These are phyloP conservation scores for Nymphalis c-album DNA, from an alignment of 2,888 invertebrate genomes.

Conservation along the genomic window DNA sequence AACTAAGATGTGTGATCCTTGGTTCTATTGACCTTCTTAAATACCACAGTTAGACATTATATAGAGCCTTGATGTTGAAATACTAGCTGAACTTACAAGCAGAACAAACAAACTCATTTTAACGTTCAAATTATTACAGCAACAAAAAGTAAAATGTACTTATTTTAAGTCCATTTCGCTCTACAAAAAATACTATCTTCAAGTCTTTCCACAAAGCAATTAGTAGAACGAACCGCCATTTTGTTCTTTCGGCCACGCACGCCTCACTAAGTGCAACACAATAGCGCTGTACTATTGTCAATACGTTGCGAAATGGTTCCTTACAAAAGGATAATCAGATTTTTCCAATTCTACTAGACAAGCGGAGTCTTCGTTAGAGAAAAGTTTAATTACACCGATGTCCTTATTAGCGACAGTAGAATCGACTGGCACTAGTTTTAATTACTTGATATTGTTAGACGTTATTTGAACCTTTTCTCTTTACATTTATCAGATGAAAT, in stretches of 20 bases:
- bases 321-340: slow-evolving; percentile 5
- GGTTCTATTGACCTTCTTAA: too few relatives aligned
- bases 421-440: neutral
- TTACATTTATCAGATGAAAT: too few relatives aligned
- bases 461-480: too few relatives aligned
- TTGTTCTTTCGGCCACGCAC: slow-evolving; percentile 3
- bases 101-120: too few relatives aligned
- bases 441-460: neutral
- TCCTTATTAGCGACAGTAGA: neutral
- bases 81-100: too few relatives aligned
- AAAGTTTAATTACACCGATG: neutral
- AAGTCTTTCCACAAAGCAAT: slow-evolving; percentile 5
- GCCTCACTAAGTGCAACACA: slow-evolving; percentile 8
- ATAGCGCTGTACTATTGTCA: neutral
- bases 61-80: too few relatives aligned
- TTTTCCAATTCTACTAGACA: slow-evolving; percentile 5
- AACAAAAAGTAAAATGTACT: neutral
- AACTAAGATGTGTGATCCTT: too few relatives aligned
- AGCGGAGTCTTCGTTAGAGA: neutral
- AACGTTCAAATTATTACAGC: too few relatives aligned
- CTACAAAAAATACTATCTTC: neutral
- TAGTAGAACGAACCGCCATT: slow-evolving; percentile 8
- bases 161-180: neutral
- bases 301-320: neutral
- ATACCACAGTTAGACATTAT: too few relatives aligned